These are phyloP conservation scores for Alauda arvensis DNA, from an alignment of 2,797 vertebrate genomes.

Conservation along the genomic window DNA sequence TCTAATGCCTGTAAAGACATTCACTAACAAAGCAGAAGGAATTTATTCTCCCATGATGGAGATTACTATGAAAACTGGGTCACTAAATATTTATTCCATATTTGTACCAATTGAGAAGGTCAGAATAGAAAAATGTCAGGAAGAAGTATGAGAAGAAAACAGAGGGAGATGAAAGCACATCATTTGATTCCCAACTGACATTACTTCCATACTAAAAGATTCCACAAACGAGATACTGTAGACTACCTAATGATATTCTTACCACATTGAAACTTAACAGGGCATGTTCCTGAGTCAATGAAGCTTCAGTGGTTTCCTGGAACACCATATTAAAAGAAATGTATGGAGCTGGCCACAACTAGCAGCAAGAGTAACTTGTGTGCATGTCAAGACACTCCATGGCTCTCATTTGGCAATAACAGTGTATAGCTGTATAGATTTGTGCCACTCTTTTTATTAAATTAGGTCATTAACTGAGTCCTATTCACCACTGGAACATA, in stretches of 20 bases:
- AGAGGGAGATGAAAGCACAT: not conserved
- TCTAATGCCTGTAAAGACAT: not conserved
- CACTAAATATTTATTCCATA: not conserved
- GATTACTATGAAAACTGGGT: not conserved
- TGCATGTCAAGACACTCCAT: not conserved
- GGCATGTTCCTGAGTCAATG: not conserved
- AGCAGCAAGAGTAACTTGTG: not conserved
- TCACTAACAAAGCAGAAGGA: not conserved
- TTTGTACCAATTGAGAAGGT: not conserved
- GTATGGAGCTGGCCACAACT: too few species aligned
- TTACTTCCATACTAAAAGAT: not conserved
- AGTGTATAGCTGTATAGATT: not conserved
- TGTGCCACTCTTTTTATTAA: not conserved
- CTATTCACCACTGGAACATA: not conserved
- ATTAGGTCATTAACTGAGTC: not conserved
- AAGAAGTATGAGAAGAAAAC: not conserved
- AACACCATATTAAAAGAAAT: not conserved
- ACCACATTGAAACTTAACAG: not conserved
- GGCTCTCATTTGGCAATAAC: not conserved
- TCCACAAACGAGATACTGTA: not conserved
- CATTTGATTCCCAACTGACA: not conserved
- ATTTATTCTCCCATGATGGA: not conserved
- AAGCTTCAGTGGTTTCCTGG: not conserved
- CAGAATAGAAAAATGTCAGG: not conserved
- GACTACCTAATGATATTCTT: not conserved